phyloP scores from a whole-genome alignment of 2,797 vertebrate genomes.

The Rhinoraja longicauda region DNA sequence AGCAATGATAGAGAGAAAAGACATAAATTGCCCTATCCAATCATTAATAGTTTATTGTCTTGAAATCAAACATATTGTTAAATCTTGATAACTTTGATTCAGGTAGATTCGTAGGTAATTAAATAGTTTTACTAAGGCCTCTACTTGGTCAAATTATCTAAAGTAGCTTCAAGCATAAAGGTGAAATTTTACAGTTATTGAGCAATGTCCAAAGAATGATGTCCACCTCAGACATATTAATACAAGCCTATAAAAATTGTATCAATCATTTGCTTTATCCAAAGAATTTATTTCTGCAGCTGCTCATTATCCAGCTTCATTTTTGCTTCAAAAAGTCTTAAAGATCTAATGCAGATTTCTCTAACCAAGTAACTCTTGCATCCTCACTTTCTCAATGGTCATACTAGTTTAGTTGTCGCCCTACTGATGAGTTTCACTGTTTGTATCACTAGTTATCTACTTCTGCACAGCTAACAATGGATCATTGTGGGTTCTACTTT shows the following conservation, averaged over 20 bases:
- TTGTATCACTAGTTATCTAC: too few species aligned
- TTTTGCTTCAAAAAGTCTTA: constrained; percentile 62
- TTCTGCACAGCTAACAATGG: too few species aligned
- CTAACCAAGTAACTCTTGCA: too few species aligned
- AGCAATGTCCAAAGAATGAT: neutral
- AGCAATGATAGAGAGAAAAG: neutral
- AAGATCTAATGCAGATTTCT: constrained; percentile 54
- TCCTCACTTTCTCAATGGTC: too few species aligned
- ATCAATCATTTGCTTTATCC: constrained; percentile 51
- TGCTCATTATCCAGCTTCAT: constrained; percentile 67
- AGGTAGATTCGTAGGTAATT: too few species aligned
- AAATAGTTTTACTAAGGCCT: neutral
- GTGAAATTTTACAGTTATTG: neutral
- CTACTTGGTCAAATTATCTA: neutral
- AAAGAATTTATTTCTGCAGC: constrained; percentile 61
- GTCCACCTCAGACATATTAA: neutral
- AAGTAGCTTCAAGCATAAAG: constrained; percentile 8
- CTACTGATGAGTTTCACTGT: too few species aligned
- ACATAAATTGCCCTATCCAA: neutral
- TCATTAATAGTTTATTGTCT: neutral
- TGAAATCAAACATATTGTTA: neutral
- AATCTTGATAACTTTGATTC: neutral
- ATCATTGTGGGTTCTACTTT: too few species aligned
- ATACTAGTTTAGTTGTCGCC: too few species aligned
- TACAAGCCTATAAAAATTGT: neutral